Conservation (phyloP, 1,140 invertebrate genomes). For the Bombus sylvicola region DNA sequence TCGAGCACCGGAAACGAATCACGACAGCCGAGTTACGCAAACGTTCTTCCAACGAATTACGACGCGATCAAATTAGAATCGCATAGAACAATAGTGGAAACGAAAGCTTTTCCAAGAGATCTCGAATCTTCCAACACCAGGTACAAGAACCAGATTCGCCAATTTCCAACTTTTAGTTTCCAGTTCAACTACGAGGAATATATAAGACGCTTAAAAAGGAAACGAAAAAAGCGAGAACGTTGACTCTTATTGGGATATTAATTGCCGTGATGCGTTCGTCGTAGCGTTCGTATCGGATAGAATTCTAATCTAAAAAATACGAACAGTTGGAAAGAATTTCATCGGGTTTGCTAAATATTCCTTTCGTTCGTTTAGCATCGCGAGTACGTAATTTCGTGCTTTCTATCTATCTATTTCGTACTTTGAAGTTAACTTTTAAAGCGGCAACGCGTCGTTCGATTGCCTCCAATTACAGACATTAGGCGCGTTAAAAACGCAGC, state of each 20-base stretch:
- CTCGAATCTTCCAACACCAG: too few species aligned
- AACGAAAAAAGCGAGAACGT: too few species aligned
- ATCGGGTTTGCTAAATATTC: background rate
- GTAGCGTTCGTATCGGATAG: too few species aligned
- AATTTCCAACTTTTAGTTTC: background rate
- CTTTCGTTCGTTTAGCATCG: background rate
- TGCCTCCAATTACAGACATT: background rate
- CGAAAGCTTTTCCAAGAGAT: background rate
- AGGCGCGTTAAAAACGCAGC: background rate
- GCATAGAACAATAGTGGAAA: background rate
- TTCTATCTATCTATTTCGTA: background rate
- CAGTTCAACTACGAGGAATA: background rate
- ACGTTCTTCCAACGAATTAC: background rate
- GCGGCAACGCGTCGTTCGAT: background rate
- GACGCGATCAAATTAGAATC: background rate
- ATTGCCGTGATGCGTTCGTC: too few species aligned
- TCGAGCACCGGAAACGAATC: constrained; percentile 29
- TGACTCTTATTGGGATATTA: too few species aligned
- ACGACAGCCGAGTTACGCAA: constrained; percentile 7
- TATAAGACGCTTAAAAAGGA: too few species aligned
- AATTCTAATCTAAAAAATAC: background rate
- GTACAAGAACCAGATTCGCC: too few species aligned
- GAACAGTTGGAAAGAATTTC: background rate
- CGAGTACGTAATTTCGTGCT: background rate
- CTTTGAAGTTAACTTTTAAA: background rate